These are phyloP conservation scores for Hipparchia semele DNA, from an alignment of 2,888 invertebrate species.

Conservation along the genomic window DNA sequence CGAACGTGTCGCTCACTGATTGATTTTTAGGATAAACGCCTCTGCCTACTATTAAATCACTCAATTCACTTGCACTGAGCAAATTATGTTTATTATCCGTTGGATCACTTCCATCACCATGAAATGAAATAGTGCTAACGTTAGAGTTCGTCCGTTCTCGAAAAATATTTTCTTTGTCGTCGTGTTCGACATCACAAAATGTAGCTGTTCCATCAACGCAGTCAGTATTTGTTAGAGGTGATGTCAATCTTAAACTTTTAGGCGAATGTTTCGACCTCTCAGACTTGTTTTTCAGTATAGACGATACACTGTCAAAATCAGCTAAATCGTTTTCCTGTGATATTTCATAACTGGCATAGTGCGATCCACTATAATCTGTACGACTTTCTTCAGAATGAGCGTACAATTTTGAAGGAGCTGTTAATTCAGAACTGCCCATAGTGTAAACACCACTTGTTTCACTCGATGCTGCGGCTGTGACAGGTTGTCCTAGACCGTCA, in stretches of 20 bases:
- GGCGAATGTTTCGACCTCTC: constrained; percentile 64
- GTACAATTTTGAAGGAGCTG: constrained; percentile 83
- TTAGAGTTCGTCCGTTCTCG: constrained; percentile 90
- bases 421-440: constrained; percentile 87
- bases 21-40: constrained; percentile 88
- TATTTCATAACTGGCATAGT: constrained; percentile 83
- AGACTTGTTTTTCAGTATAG: constrained; percentile 78
- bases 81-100: constrained; percentile 90
- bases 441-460: constrained; percentile 95
- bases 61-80: constrained; percentile 91
- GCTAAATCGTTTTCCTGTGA: constrained; percentile 77
- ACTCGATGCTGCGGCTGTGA: constrained; percentile 87
- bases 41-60: constrained; percentile 91
- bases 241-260: constrained; percentile 54
- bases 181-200: constrained; percentile 69
- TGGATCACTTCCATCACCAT: constrained; percentile 95
- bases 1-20: constrained; percentile 92
- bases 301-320: constrained; percentile 78
- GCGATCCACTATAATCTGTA: constrained; percentile 77
- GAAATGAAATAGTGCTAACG: constrained; percentile 91
- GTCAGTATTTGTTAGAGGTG: constrained; percentile 66
- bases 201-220: constrained; percentile 76
- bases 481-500: constrained; percentile 75
- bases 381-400: constrained; percentile 71
- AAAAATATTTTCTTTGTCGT: constrained; percentile 77